Percentiles rank a stretch among this genome's conserved stretches.
Conservation (phyloP, 2,113 vertebrate genomes). For the Neotoma lepida region DNA sequence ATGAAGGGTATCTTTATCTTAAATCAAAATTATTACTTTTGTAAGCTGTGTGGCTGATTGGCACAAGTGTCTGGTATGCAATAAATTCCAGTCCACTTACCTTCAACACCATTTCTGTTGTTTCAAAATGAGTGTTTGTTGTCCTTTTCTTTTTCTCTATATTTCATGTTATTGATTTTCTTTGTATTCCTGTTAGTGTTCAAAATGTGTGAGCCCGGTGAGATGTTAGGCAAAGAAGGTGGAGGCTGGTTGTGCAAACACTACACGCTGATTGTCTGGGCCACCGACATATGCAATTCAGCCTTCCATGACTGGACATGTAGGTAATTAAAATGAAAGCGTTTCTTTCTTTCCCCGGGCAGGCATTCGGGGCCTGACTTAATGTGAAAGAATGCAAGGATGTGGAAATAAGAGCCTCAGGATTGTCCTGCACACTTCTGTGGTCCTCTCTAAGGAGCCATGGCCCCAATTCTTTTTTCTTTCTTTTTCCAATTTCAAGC, state of each 20-base stretch:
- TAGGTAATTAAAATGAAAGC: constrained; percentile 65
- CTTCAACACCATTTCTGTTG: constrained; percentile 41
- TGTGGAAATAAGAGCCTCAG: neutral
- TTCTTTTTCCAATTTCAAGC: neutral
- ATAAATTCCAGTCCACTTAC: neutral
- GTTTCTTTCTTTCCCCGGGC: constrained; percentile 44
- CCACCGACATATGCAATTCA: constrained; percentile 39
- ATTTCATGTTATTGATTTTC: constrained; percentile 48
- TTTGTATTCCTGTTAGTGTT: constrained; percentile 48
- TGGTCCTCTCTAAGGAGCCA: neutral
- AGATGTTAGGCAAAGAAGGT: constrained; percentile 4
- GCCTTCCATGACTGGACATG: constrained; percentile 62
- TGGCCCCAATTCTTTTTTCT: neutral
- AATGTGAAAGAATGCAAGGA: constrained; percentile 58
- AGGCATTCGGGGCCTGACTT: constrained; percentile 46
- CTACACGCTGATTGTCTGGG: neutral
- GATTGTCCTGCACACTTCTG: neutral
- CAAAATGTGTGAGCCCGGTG: constrained; percentile 19
- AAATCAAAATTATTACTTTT: constrained; percentile 17
- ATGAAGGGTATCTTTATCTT: constrained; percentile 6
- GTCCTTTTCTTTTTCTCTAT: neutral
- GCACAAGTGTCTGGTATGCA: neutral
- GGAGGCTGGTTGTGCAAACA: constrained; percentile 32
- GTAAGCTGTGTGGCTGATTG: neutral
- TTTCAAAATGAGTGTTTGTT: neutral